These are phyloP conservation scores for Bombus polaris DNA, from an alignment of 1,140 invertebrate genomes.

Conservation along the genomic window DNA sequence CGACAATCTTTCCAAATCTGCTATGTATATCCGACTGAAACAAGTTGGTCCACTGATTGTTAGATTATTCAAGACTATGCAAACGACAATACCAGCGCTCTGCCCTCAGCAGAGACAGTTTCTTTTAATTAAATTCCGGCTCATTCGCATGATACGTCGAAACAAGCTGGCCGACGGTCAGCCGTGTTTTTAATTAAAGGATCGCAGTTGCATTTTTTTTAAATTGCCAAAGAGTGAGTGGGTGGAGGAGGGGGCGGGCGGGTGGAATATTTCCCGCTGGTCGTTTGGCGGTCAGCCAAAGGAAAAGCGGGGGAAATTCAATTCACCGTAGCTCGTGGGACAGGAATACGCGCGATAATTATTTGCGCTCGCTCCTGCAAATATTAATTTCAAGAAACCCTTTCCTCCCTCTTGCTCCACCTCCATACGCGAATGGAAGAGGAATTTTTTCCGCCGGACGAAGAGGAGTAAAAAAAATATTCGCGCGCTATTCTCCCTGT, in stretches of 20 bases:
- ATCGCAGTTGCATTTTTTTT: background rate
- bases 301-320: background rate
- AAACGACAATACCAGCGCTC: background rate
- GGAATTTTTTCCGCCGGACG: background rate
- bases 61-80: background rate
- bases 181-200: conserved; percentile 25
- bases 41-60: background rate
- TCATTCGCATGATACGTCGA: conserved; percentile 10
- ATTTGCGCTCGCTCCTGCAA: conserved; percentile 22
- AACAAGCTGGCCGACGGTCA: background rate
- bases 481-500: background rate
- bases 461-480: background rate
- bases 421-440: background rate
- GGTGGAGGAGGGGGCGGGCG: no score
- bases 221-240: conserved; percentile 3
- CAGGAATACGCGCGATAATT: conserved; percentile 26
- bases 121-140: conserved; percentile 28
- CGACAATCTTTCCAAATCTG: background rate
- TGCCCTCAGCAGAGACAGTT: no score
- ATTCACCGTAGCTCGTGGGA: conserved; percentile 2
- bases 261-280: conserved; percentile 4
- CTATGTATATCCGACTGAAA: background rate
- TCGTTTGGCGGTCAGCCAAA: conserved; percentile 35
- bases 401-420: no score
- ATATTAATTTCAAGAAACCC: conserved; percentile 39